Base-by-base conservation (phyloP, 2,113 vertebrate genomes). In the Progne subis region DNA sequence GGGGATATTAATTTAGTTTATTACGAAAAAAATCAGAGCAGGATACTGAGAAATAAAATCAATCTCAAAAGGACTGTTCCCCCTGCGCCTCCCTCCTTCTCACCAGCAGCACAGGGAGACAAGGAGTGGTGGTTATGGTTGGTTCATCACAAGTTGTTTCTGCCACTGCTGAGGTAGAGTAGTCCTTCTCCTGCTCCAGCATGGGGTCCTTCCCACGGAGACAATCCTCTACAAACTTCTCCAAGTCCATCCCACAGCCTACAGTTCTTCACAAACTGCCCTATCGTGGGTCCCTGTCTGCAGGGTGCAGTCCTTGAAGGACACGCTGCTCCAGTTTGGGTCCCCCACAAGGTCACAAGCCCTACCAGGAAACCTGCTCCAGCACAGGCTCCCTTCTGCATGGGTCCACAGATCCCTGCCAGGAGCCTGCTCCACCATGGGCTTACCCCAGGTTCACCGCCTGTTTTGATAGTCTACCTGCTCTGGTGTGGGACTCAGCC, bases 401-500 rank as follows among this genome's bases (percentile, higher is more conserved):
- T n/a, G 5, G 20, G 6, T 31, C n/a, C 19, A 41, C 17, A 56
- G 57, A n/a, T 21, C 57, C 34, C 25, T 56, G 25, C 34, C 57
- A 64, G n/a, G 28, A 69, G 15, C 39, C 31, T 43, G 14, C 14
- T 65, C 43, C 59, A 57, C 26, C 31, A 25, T 12, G 18, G 26
- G 50, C 18, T 72, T 50, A 53, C 31, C 17, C 26, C 21, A 64
- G 31, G 6, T 18, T 72, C 43, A 56, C 67, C 50, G 31, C 8
- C 25, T 56, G 11, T 64, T 43, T 49, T 31, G 44, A 46, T 41
- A 3, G 0, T 34, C 34, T 47, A 25, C 29, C 46, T 57, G 20
- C 25, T 64, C 41, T 0, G 0, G 17, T 1, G 0, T 31, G 67
- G 20, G 50, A 57, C 31, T 65, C 50, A 56, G 32, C 31, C 59